Percentiles rank a stretch among this genome's conserved stretches.
phyloP scores from a whole-genome alignment of 2,888 invertebrate species.

The Drosophila lutescens region DNA sequence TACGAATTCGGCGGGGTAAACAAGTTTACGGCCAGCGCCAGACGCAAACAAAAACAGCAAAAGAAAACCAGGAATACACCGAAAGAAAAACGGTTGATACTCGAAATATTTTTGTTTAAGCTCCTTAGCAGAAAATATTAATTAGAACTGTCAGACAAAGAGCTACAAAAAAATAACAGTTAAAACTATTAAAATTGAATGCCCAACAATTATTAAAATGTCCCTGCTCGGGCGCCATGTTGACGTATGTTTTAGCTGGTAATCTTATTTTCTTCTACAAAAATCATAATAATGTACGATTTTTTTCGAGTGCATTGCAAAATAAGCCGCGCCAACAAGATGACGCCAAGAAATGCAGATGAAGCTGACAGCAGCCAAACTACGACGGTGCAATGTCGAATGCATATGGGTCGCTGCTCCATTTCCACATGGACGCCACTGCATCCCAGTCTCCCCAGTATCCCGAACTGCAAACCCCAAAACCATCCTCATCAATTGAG shows the following conservation, averaged over 20 bases:
- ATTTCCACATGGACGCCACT: slow-evolving; percentile 56
- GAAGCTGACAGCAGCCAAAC: slow-evolving; percentile 66
- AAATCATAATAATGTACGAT: too few relatives aligned
- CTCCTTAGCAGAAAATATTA: too few relatives aligned
- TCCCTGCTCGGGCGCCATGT: too few relatives aligned
- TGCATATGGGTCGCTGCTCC: slow-evolving; percentile 70
- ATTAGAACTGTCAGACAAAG: too few relatives aligned
- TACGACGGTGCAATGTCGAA: slow-evolving; percentile 32
- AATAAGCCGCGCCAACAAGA: slow-evolving; percentile 40
- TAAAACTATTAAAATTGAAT: too few relatives aligned
- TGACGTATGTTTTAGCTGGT: too few relatives aligned
- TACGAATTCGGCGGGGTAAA: slow-evolving; percentile 61
- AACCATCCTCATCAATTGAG: slow-evolving; percentile 40
- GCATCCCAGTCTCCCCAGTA: slow-evolving; percentile 30
- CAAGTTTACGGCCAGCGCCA: slow-evolving; percentile 70
- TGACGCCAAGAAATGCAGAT: slow-evolving; percentile 76
- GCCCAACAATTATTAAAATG: too few relatives aligned
- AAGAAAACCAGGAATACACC: slow-evolving; percentile 2
- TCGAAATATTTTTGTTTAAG: neutral
- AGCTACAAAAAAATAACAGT: neutral
- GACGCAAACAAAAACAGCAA: slow-evolving; percentile 48
- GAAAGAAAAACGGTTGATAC: neutral
- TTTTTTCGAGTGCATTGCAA: slow-evolving; percentile 11
- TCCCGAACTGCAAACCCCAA: slow-evolving; percentile 52
- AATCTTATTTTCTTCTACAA: too few relatives aligned